Evolutionary conservation across 2,797 vertebrate genomes (phyloP).

Genomic region (Takifugu rubripes): DNA sequence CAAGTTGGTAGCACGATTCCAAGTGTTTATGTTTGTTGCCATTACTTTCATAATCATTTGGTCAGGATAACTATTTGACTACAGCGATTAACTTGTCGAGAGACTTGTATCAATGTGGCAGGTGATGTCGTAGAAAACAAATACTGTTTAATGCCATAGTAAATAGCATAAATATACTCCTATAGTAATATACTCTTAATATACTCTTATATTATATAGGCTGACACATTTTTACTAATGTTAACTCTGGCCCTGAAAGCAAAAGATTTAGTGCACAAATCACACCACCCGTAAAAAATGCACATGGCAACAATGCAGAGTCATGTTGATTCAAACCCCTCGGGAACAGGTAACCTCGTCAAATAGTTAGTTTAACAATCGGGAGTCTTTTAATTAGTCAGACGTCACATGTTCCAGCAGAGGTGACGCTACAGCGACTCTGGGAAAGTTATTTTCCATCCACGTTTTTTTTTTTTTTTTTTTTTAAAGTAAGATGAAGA

Average conservation of each 20-base stretch:
- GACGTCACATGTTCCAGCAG: conserved; percentile 1
- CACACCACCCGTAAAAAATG: conserved; percentile 34
- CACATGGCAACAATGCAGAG: conserved; percentile 40
- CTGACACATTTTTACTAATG: conserved; percentile 55
- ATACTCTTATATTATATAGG: conserved; percentile 57
- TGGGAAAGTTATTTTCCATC: conserved; percentile 33
- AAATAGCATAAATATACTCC: conserved; percentile 74
- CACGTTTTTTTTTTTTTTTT: background rate
- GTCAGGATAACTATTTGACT: conserved; percentile 55
- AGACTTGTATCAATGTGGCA: conserved; percentile 65
- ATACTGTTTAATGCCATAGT: conserved; percentile 66
- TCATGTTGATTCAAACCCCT: conserved; percentile 13
- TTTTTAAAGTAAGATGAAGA: background rate
- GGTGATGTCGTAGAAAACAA: conserved; percentile 69
- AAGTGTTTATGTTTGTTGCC: conserved; percentile 57
- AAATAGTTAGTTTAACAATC: too few relatives aligned
- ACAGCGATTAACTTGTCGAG: conserved; percentile 62
- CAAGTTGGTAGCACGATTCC: conserved; percentile 64
- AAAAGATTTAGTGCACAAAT: conserved; percentile 31
- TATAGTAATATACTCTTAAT: conserved; percentile 74
- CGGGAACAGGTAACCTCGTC: too few relatives aligned
- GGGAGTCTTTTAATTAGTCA: background rate
- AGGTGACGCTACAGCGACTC: conserved; percentile 15
- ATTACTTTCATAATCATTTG: conserved; percentile 56
- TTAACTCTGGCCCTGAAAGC: conserved; percentile 56